Base-by-base conservation (phyloP, 2,888 invertebrate genomes). In the Gastrophysa polygoni region DNA sequence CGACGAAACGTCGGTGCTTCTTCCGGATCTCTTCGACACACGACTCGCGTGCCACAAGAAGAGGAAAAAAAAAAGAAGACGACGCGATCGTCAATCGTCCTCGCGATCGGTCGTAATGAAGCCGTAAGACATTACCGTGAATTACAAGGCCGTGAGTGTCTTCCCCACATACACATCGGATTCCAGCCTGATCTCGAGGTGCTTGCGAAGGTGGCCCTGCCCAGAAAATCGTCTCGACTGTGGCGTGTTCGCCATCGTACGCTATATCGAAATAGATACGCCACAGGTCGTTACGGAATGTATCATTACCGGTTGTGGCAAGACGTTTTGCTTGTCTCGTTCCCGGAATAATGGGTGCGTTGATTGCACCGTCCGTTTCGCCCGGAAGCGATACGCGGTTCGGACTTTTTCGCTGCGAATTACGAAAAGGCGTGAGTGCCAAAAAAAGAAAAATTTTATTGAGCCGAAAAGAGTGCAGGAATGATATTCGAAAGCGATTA, bases 91-190 rank as follows among this genome's bases (percentile, higher is more conserved):
- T 50, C 51, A 56, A 58, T 59, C 57, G 54, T 68, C 67, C 59
- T 70, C 57, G 51, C 64, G 61, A 72, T 70, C 71, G 71, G 68
- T 72, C 71, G 74, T 76, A 79, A 78, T 79, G 78, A 78, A 78
- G 79, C 76, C 72, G 77, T 78, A 76, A 70, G 71, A 78, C 78
- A 78, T 78, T 78, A 78, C 75, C 75, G 77, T 78, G 77, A 79
- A 78, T 79, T 78, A 78, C 77, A 78, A 70, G 75, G 74, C 76
- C 72, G 78, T 78, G 78, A 78, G 78, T 77, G 78, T 78, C 78
- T 75, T 75, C 74, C 74, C 67, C 72, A 77, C 78, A 78, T 75
- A 75, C 75, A 70, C 71, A 67, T 71, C 69, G 70, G 75, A 76
- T 77, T 76, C 77, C 72, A 73, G 43, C 63, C 63, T 68, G n/a